Evolutionary conservation across 2,888 invertebrate species (phyloP).

Genomic region (Teinopalpus imperialis): DNA sequence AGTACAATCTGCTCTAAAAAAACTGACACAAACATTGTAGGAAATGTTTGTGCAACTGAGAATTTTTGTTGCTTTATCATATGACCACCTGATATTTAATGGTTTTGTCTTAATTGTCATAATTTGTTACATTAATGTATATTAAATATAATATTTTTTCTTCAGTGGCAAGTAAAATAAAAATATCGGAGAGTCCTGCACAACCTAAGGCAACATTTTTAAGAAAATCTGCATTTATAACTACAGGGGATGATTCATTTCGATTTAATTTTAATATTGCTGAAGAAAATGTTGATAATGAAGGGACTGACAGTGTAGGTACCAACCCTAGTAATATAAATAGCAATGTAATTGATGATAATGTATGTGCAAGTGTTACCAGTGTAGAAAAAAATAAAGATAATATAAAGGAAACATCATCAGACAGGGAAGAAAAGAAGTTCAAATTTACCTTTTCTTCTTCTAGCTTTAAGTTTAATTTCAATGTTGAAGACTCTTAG

Average conservation of each 20-base stretch:
- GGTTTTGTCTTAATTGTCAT: too few relatives aligned
- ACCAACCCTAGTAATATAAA: constrained; percentile 26
- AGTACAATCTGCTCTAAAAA: too few relatives aligned
- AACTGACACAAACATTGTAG: too few relatives aligned
- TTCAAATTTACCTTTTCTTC: constrained; percentile 70
- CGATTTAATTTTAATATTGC: constrained; percentile 72
- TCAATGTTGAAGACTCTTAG: constrained; percentile 61
- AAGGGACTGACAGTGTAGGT: constrained; percentile 31
- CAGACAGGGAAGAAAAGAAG: constrained; percentile 39
- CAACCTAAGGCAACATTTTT: constrained; percentile 85
- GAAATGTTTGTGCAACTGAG: too few relatives aligned
- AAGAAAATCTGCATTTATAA: constrained; percentile 83
- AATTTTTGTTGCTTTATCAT: too few relatives aligned
- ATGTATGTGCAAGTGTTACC: constrained; percentile 28
- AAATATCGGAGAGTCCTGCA: constrained; percentile 74
- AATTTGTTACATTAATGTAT: too few relatives aligned
- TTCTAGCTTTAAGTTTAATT: constrained; percentile 86
- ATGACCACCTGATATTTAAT: too few relatives aligned
- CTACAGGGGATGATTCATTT: constrained; percentile 78
- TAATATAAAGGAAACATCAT: constrained; percentile 33
- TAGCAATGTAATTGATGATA: constrained; percentile 25
- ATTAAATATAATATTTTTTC: constrained; percentile 38
- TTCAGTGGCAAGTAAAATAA: constrained; percentile 82
- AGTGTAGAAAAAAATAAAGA: constrained; percentile 33
- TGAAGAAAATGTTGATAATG: constrained; percentile 45